A percentile compares a stretch with the other conserved stretches of the same genome.
Conservation (phyloP, 2,113 vertebrate species). For the Chauna torquata region DNA sequence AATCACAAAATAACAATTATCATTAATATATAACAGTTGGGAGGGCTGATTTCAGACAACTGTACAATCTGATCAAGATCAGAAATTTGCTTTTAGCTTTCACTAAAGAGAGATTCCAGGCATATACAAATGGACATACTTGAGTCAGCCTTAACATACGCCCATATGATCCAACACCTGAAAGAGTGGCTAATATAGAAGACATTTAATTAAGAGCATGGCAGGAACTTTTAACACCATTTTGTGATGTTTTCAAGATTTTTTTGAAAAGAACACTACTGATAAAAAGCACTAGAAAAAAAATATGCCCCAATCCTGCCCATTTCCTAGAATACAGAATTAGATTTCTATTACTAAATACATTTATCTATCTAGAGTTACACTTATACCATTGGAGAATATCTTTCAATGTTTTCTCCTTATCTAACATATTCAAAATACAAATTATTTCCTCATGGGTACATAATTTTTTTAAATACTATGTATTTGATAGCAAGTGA, state of each 20-base stretch:
- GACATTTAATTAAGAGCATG: conserved; percentile 3
- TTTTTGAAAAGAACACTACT: not conserved
- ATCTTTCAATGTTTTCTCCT: not conserved
- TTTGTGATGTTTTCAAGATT: not conserved
- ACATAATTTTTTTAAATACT: not conserved
- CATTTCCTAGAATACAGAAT: not conserved
- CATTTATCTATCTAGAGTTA: not conserved
- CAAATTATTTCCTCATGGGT: not conserved
- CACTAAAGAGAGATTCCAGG: not conserved
- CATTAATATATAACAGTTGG: not conserved
- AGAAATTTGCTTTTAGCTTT: not conserved
- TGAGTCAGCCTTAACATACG: not conserved
- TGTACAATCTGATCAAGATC: not conserved
- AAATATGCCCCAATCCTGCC: not conserved
- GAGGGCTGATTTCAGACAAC: not conserved
- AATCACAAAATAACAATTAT: not conserved
- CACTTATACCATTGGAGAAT: not conserved
- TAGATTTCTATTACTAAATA: not conserved
- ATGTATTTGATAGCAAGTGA: not conserved
- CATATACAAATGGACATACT: not conserved
- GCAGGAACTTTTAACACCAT: not conserved
- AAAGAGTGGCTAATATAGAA: not conserved
- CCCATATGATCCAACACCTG: not conserved
- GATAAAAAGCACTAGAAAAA: not conserved
- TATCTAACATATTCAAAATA: not conserved